Evolutionary conservation across 2,888 invertebrate genomes (phyloP).

Genomic region (Hemicrepidius hirtus): DNA sequence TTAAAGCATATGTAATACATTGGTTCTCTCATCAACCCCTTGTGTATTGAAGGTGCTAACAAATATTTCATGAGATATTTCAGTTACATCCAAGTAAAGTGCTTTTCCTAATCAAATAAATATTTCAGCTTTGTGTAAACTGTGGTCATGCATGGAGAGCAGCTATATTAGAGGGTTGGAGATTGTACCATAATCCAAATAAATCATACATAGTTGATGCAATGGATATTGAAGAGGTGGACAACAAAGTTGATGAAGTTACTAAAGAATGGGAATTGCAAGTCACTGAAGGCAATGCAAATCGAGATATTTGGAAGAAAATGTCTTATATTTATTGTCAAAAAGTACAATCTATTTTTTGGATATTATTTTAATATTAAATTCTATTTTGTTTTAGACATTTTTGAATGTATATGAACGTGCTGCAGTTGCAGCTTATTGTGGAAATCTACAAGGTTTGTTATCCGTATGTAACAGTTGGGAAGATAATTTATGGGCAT

Average conservation of each 20-base stretch:
- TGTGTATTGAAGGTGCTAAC: too few species aligned
- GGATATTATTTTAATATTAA: not conserved
- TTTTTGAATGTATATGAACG: constrained; percentile 76
- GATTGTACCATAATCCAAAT: constrained; percentile 90
- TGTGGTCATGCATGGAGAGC: constrained; percentile 96
- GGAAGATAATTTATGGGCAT: constrained; percentile 94
- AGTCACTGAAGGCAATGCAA: constrained; percentile 85
- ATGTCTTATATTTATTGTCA: constrained; percentile 77
- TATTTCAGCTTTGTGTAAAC: constrained; percentile 80
- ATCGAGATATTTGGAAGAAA: constrained; percentile 86
- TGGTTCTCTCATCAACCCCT: too few species aligned
- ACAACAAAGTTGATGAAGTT: constrained; percentile 75
- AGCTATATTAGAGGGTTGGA: constrained; percentile 93
- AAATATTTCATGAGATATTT: too few species aligned
- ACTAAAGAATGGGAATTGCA: constrained; percentile 72
- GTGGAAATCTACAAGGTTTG: constrained; percentile 88
- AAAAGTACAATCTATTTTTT: constrained; percentile 58
- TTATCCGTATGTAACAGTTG: constrained; percentile 86
- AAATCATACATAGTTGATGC: constrained; percentile 71
- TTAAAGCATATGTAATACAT: too few species aligned
- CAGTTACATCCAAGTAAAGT: too few species aligned
- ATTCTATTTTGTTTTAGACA: constrained; percentile 67
- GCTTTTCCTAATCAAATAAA: not conserved
- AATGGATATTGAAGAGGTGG: constrained; percentile 67
- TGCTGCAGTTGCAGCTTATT: constrained; percentile 85